Conservation (phyloP, 2,113 vertebrate species). For the Pseudopipra pipra region DNA sequence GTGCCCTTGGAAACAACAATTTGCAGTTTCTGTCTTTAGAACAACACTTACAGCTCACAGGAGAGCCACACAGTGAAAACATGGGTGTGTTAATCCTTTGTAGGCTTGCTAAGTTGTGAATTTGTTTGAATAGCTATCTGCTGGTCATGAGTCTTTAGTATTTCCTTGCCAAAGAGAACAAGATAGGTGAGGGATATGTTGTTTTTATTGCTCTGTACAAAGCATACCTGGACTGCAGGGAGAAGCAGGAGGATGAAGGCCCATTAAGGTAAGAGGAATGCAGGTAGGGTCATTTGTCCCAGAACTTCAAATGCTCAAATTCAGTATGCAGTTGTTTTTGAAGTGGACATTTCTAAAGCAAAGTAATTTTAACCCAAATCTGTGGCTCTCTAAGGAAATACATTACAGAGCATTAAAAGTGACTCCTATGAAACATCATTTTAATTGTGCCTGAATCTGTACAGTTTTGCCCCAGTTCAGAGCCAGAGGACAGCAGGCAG, state of each 20-base stretch:
- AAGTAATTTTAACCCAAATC: not conserved
- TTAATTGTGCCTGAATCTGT: not conserved
- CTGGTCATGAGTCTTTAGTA: not conserved
- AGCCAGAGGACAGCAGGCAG: not conserved
- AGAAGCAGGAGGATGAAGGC: not conserved
- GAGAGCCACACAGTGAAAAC: not conserved
- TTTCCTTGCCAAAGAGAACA: not conserved
- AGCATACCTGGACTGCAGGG: not conserved
- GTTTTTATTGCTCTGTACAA: not conserved
- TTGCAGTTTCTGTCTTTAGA: not conserved
- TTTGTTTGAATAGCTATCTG: constrained; percentile 25
- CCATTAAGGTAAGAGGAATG: not conserved
- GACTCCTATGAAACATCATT: not conserved
- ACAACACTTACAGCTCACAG: not conserved
- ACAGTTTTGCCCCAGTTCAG: not conserved
- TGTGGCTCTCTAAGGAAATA: not conserved
- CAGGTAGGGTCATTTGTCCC: not conserved
- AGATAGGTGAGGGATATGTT: not conserved
- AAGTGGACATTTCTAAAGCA: not conserved
- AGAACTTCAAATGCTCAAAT: not conserved
- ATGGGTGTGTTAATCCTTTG: not conserved
- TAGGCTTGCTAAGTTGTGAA: not conserved
- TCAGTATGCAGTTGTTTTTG: not conserved
- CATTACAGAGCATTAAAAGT: not conserved
- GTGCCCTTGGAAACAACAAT: not conserved